Percentiles rank a stretch among this genome's conserved stretches.
phyloP scores from a whole-genome alignment of 2,888 invertebrate species.

The Plagodis pulveraria region DNA sequence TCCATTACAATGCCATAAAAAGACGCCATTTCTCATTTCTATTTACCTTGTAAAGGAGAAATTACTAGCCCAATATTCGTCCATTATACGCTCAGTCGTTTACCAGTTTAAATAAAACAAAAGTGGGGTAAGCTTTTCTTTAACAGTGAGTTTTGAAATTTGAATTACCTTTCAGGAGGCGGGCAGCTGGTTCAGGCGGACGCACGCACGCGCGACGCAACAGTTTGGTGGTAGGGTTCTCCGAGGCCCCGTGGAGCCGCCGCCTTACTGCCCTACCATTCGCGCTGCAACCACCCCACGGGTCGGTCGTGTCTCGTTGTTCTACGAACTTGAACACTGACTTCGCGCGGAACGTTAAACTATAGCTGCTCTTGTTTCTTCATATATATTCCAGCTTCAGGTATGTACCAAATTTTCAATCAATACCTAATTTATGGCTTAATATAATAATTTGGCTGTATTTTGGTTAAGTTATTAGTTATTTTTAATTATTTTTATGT shows the following conservation, averaged over 20 bases:
- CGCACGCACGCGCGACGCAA: slow-evolving; percentile 44
- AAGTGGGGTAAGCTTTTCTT: slow-evolving; percentile 9
- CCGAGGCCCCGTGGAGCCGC: slow-evolving; percentile 30
- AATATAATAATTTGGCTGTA: neutral
- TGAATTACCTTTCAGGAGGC: slow-evolving; percentile 38
- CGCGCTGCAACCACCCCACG: slow-evolving; percentile 49
- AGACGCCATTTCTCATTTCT: too few species aligned
- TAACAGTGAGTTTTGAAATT: slow-evolving; percentile 42
- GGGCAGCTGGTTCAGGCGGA: slow-evolving; percentile 33
- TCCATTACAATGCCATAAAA: too few species aligned
- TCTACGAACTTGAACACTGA: slow-evolving; percentile 43
- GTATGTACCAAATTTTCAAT: slow-evolving; percentile 6
- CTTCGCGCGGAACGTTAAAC: slow-evolving; percentile 17
- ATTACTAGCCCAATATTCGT: too few species aligned
- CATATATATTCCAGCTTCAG: slow-evolving; percentile 9
- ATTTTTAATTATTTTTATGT: neutral
- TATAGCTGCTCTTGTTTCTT: slow-evolving; percentile 5
- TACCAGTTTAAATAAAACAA: neutral
- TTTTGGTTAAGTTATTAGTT: too few species aligned
- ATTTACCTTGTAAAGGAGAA: too few species aligned
- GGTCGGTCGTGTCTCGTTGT: slow-evolving; percentile 23
- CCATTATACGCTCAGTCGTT: too few species aligned
- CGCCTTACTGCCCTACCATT: slow-evolving; percentile 38
- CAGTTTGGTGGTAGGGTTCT: slow-evolving; percentile 55
- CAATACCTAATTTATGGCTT: neutral